Conservation (phyloP, 2,113 vertebrate species). For the Neopipo cinnamomea region DNA sequence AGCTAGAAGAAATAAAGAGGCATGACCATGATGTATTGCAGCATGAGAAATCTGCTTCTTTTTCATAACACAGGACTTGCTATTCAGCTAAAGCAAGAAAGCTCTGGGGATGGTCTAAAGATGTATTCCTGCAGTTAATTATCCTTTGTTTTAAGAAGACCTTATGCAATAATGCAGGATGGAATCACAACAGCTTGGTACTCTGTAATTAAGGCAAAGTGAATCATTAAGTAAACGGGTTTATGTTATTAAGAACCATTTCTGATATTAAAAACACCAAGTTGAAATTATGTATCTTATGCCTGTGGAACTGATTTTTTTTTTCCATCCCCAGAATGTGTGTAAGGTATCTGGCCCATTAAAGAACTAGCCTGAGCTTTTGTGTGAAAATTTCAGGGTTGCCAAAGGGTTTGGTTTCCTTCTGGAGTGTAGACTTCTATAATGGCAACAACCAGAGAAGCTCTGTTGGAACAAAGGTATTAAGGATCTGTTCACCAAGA, state of each 20-base stretch:
- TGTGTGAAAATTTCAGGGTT: background rate
- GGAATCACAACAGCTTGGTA: background rate
- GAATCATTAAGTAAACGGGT: background rate
- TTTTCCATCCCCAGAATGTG: background rate
- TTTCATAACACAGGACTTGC: background rate
- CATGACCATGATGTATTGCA: background rate
- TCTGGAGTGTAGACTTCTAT: background rate
- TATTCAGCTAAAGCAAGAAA: background rate
- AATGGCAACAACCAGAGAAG: background rate
- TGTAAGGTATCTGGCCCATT: background rate
- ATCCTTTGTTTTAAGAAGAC: background rate
- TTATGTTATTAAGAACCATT: background rate
- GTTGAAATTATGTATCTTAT: background rate
- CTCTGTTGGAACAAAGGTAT: background rate
- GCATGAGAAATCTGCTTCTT: constrained; percentile 61
- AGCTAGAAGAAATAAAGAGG: constrained; percentile 64
- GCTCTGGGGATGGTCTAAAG: background rate
- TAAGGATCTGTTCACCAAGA: background rate
- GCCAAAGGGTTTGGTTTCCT: background rate
- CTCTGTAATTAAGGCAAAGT: background rate
- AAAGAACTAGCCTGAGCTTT: background rate
- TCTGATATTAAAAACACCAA: background rate
- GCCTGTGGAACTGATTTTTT: background rate
- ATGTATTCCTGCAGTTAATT: background rate
- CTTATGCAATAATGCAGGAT: background rate